Base-by-base conservation (phyloP, 2,888 invertebrate species). In the Acleris laterana region DNA sequence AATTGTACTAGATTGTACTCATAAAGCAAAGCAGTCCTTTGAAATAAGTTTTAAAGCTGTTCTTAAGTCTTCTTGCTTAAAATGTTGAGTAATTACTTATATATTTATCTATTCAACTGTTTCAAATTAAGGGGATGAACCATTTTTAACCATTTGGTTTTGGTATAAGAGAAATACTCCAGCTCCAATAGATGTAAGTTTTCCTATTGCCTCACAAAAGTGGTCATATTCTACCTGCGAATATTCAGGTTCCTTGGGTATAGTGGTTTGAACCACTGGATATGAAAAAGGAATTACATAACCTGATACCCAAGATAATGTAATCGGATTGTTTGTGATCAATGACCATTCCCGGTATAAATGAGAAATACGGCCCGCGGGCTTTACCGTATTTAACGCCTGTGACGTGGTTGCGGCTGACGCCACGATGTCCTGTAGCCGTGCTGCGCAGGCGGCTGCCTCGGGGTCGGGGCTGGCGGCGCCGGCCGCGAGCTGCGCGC, bases 1-100 rank as follows among this genome's bases (percentile, higher is more conserved):
- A 51, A 1, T 6, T 6, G n/a, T n/a, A n/a, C n/a, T n/a, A n/a
- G n/a, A 50, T 13, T 16, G 22, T 51, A 6, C 13, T 2, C 51
- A 51, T 51, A 7, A 51, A 51, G 3, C 25, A 7, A 51, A 51
- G 3, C 25, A n/a, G 25, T 28, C 7, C 2, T 25, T n/a, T 16
- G 51, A n/a, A 7, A 51, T 51, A 5, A 51, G n/a, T n/a, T 51
- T 51, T 25, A 51, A 5, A n/a, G 51, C 51, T 16, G 51, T 51
- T 25, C 51, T 11, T 28, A 51, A 28, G n/a, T 51, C 51, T 51
- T 51, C 51, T 5, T 28, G 2, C 25, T 51, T 51, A 7, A 51
- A 51, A 22, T 51, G 51, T 2, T 51, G 6, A 4, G 51, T 28
- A 7, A 2, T 7, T 5, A 51, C 28, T 28, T 25, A 28, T 28